These are phyloP conservation scores for Malthinus flaveolus DNA, from an alignment of 2,888 invertebrate genomes.

Conservation along the genomic window DNA sequence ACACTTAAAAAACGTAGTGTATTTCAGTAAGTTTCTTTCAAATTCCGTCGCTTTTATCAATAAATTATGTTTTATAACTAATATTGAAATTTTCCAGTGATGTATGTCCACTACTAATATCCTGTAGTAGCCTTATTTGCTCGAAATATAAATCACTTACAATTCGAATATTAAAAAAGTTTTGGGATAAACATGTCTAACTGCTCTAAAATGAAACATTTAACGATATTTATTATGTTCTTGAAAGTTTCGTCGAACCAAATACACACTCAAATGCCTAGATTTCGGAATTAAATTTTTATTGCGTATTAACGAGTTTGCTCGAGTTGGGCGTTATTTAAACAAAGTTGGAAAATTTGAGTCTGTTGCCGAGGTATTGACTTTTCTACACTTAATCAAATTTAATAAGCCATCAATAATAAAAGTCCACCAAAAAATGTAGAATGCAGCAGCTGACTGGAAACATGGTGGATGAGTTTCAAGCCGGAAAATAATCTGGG, in stretches of 20 bases:
- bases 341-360: no score
- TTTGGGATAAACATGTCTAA: slow-evolving; percentile 31
- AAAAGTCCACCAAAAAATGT: slow-evolving; percentile 15
- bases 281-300: no score
- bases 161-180: slow-evolving; percentile 32
- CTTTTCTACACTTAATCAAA: not conserved
- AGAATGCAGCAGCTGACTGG: slow-evolving; percentile 25
- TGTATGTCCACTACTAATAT: slow-evolving; percentile 23
- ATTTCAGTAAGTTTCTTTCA: not conserved
- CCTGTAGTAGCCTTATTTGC: slow-evolving; percentile 24
- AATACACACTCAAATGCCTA: not conserved
- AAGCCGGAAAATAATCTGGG: slow-evolving; percentile 25
- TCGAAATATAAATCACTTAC: slow-evolving; percentile 25
- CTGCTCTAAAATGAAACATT: slow-evolving; percentile 29
- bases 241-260: slow-evolving; percentile 9
- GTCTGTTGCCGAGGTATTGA: not conserved
- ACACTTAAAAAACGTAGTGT: no score
- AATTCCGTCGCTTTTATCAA: not conserved
- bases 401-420: slow-evolving; percentile 6
- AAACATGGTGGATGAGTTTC: slow-evolving; percentile 25
- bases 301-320: not conserved
- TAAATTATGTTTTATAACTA: slow-evolving; percentile 5
- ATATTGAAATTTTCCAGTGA: slow-evolving; percentile 12
- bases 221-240: slow-evolving; percentile 24
- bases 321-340: not conserved